Percentiles rank a stretch among this genome's conserved stretches.
Conservation (phyloP, 2,888 invertebrate genomes). For the Tenthredo livida region DNA sequence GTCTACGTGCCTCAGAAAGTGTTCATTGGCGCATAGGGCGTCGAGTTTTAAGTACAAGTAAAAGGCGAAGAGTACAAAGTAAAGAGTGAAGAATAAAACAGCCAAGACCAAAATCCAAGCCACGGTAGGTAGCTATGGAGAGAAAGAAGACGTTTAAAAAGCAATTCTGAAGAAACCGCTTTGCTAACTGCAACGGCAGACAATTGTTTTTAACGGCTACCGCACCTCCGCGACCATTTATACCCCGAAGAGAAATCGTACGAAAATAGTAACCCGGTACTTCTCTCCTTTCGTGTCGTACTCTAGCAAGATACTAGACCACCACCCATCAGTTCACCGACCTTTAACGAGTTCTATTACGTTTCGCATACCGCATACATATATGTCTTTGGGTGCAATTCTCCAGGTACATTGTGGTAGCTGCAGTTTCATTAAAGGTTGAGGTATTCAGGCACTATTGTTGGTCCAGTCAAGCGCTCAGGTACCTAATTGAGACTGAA, state of each 20-base stretch:
- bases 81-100: slow-evolving; percentile 26
- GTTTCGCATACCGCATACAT: neutral
- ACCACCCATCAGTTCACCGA: neutral
- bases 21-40: slow-evolving; percentile 23
- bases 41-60: slow-evolving; percentile 22
- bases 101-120: slow-evolving; percentile 20
- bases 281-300: neutral
- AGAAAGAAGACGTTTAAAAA: slow-evolving; percentile 47
- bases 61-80: slow-evolving; percentile 15
- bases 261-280: neutral
- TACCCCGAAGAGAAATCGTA: slow-evolving; percentile 18
- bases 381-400: neutral
- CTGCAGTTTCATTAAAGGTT: slow-evolving; percentile 38
- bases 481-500: slow-evolving; percentile 42
- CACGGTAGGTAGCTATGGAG: neutral
- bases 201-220: slow-evolving; percentile 56
- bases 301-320: neutral
- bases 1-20: neutral
- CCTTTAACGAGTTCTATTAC: slow-evolving; percentile 14
- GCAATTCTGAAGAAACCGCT: slow-evolving; percentile 49
- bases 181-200: slow-evolving; percentile 51
- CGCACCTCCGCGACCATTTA: slow-evolving; percentile 42
- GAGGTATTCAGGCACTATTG: neutral
- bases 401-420: neutral
- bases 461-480: slow-evolving; percentile 19